Evolutionary conservation across 2,113 vertebrate species (phyloP), one percentile per base, ranked within the genome.

Genomic region (Gopherus flavomarginatus): DNA sequence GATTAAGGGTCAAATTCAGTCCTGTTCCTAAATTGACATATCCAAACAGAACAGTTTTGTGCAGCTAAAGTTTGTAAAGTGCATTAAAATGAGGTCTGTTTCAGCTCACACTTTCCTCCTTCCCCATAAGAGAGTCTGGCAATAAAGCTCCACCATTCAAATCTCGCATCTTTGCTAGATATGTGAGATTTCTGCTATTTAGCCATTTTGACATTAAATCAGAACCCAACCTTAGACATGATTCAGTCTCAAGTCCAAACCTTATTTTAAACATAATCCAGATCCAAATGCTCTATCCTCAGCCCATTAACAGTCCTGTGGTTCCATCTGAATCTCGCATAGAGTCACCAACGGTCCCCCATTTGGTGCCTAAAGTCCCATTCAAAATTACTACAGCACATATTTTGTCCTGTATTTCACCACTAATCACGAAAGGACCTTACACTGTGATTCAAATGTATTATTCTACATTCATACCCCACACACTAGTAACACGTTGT

Each of bases 1-100:
- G 56, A 3, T 86, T 72, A 77, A n/a, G 93, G 93, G 86, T 85
- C 72, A 90, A 92, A 83, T 24, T 83, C 49, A 92, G 90, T 88
- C 82, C 83, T 92, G 62, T 1, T 5, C 72, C 19, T 0, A 83
- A 44, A 0, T 83, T 79, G 93, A 78, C 47, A 2, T 24, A 88
- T 29, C 56, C 72, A 85, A 42, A 31, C 2, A 7, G 69, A 16
- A 42, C 57, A 86, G 81, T 35, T 53, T 78, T 31, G 17, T 72
- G 89, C 29, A 57, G 80, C 38, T 47, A 38, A 72, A 91, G 49
- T 50, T 31, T 75, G 17, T 50, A 56, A 0, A 44, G 38, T 72
- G 72, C 49, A 16, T 0, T 21, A 5, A 59, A 57, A 17, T 5
- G 14, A 80, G 24, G 7, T 57, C 24, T 27, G 7, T 56, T 56